These are phyloP conservation scores for Globodera rostochiensis DNA, from an alignment of 1,140 invertebrate species.

Conservation along the genomic window DNA sequence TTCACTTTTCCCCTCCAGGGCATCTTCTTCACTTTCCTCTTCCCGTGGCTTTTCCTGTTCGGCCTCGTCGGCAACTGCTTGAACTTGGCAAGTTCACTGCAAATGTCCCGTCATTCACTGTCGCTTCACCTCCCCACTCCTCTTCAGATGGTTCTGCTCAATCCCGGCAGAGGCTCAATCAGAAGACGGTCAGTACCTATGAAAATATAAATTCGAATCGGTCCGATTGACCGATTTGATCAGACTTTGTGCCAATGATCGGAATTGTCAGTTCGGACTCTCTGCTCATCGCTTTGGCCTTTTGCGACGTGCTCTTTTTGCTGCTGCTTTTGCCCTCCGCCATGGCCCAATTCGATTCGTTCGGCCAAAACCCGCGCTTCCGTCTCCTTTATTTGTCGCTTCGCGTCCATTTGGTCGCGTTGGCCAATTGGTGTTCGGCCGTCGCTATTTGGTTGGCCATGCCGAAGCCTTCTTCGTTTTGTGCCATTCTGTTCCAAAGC, in stretches of 20 bases:
- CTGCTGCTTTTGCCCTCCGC: conserved; percentile 50
- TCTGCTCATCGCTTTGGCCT: conserved; percentile 47
- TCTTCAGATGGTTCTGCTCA: conserved; percentile 17
- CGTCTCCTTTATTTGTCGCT: conserved; percentile 43
- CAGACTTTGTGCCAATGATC: neutral
- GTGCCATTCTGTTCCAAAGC: neutral
- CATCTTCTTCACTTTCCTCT: conserved; percentile 44
- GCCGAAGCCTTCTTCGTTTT: neutral
- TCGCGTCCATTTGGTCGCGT: conserved; percentile 47
- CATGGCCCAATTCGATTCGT: conserved; percentile 50
- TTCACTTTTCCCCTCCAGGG: conserved; percentile 21
- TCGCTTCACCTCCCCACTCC: conserved; percentile 4
- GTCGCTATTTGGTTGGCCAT: conserved; percentile 47
- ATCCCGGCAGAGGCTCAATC: conserved; percentile 2
- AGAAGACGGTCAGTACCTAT: conserved; percentile 14
- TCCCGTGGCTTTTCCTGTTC: conserved; percentile 49
- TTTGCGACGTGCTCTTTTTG: conserved; percentile 55
- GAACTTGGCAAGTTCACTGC: conserved; percentile 50
- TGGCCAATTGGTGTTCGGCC: conserved; percentile 57
- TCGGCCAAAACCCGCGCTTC: conserved; percentile 45
- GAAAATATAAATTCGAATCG: neutral
- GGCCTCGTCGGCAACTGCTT: conserved; percentile 51
- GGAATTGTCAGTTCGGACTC: conserved; percentile 48
- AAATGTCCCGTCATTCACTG: conserved; percentile 5
- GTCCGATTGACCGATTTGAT: conserved; percentile 5